Percentiles rank a stretch among this genome's conserved stretches.
Conservation (phyloP, 2,113 vertebrate genomes). For the Lasiurus borealis region DNA sequence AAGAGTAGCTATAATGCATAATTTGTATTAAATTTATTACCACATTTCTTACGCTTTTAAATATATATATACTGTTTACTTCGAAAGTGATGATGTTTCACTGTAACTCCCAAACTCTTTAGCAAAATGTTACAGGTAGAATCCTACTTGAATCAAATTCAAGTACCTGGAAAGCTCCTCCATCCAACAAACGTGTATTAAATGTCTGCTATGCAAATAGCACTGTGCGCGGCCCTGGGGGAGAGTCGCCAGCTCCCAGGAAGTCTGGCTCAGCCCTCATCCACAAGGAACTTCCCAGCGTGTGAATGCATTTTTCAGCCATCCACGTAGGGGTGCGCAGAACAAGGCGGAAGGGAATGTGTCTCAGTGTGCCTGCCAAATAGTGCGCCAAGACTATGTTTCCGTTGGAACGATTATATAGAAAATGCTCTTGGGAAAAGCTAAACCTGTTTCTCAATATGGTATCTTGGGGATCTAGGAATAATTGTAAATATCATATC, state of each 20-base stretch:
- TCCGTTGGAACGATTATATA: neutral
- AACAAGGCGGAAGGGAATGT: neutral
- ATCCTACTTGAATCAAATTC: neutral
- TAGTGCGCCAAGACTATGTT: neutral
- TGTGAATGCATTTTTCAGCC: neutral
- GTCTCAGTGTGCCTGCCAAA: neutral
- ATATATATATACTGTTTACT: conserved; percentile 74
- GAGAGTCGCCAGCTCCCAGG: neutral
- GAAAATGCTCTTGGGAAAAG: conserved; percentile 24
- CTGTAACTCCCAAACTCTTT: conserved; percentile 65
- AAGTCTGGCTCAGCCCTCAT: neutral
- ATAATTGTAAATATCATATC: conserved; percentile 35
- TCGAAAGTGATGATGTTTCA: conserved; percentile 79
- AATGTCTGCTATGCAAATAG: neutral
- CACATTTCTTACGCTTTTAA: conserved; percentile 82
- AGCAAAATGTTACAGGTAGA: conserved; percentile 23
- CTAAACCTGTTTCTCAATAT: conserved; percentile 50
- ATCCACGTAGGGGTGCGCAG: neutral
- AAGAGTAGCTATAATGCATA: conserved; percentile 86
- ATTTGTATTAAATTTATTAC: conserved; percentile 84
- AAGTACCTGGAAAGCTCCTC: neutral
- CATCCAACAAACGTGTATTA: neutral
- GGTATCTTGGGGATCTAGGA: conserved; percentile 3
- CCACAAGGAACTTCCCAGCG: neutral
- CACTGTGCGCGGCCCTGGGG: neutral